Conservation (phyloP, 2,113 vertebrate species). For the Typhlomys cinereus region DNA sequence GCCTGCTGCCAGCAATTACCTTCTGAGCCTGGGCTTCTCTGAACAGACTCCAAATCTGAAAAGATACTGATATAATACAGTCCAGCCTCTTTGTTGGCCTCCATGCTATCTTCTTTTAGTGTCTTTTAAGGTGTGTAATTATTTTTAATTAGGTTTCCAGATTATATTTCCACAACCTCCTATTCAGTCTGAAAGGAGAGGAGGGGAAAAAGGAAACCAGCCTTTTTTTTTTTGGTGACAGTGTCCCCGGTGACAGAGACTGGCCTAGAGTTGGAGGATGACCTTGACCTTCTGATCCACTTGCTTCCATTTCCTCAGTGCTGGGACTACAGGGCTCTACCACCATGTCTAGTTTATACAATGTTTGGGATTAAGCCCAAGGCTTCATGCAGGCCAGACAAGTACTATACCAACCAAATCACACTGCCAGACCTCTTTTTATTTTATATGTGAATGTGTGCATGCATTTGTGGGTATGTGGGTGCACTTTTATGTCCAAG, state of each 20-base stretch:
- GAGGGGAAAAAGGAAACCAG: background rate
- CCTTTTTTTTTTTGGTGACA: background rate
- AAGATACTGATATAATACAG: constrained; percentile 83
- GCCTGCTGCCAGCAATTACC: constrained; percentile 86
- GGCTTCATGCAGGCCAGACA: background rate
- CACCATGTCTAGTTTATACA: background rate
- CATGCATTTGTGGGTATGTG: background rate
- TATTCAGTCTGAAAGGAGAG: background rate
- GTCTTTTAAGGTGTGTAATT: constrained; percentile 85
- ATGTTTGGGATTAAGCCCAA: background rate
- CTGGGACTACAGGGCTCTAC: too few relatives aligned
- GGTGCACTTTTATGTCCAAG: background rate
- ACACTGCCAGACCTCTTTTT: too few relatives aligned
- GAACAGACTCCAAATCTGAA: constrained; percentile 86
- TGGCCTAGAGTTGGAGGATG: background rate
- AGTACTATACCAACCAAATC: background rate
- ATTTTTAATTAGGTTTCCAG: constrained; percentile 83
- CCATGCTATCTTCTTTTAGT: constrained; percentile 74
- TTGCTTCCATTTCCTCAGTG: background rate
- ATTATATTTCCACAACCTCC: constrained; percentile 70
- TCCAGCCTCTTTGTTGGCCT: constrained; percentile 80
- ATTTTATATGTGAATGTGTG: background rate
- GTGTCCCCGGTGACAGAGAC: background rate
- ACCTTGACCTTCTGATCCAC: background rate
- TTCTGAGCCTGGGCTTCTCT: constrained; percentile 83